Conservation (phyloP, 2,797 vertebrate genomes). For the Vireo griseus region DNA sequence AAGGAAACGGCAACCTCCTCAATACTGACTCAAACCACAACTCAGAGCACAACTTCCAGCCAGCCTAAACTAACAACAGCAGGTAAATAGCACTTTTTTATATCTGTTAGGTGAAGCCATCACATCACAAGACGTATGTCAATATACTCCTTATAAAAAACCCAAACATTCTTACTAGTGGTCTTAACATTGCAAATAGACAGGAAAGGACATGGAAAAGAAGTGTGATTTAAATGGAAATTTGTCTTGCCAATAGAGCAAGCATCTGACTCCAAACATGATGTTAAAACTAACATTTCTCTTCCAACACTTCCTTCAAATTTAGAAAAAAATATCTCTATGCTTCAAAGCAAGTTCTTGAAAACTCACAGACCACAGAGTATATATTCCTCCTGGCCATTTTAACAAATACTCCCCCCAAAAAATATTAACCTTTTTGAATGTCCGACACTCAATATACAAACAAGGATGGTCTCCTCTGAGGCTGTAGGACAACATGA, state of each 20-base stretch:
- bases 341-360: neutral
- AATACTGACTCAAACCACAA: neutral
- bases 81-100: constrained; percentile 7
- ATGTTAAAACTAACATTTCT: neutral
- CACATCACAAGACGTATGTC: neutral
- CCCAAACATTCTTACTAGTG: neutral
- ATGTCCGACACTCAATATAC: neutral
- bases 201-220: neutral
- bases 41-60: neutral
- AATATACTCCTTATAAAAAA: neutral
- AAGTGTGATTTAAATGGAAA: neutral
- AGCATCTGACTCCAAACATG: neutral
- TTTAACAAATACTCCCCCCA: neutral
- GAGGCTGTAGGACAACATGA: neutral
- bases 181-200: neutral
- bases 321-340: neutral
- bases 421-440: neutral
- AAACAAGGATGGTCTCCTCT: neutral
- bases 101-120: neutral
- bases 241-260: neutral
- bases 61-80: neutral
- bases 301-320: neutral
- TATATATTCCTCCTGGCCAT: neutral
- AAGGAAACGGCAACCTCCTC: neutral
- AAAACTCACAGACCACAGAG: neutral